Evolutionary conservation across 2,113 vertebrate species (phyloP).

Genomic region (Vulpes lagopus): DNA sequence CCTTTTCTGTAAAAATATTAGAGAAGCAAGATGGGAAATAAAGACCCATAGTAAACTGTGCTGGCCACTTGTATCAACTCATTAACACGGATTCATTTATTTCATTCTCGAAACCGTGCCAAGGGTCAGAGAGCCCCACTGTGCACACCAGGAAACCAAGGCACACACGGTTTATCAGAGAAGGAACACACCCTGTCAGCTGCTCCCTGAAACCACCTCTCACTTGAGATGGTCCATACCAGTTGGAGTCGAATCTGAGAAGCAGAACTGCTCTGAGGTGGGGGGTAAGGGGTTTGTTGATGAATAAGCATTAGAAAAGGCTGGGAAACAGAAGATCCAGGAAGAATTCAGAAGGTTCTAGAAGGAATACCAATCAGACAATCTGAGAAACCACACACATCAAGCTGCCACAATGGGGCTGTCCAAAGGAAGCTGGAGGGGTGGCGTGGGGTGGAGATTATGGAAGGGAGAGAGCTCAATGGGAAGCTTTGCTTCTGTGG

Average conservation of each 20-base stretch:
- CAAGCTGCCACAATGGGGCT: background rate
- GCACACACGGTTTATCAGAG: background rate
- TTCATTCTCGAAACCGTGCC: accelerated
- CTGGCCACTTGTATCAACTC: background rate
- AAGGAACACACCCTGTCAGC: accelerated
- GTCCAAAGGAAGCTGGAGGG: background rate
- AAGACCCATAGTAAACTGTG: accelerated
- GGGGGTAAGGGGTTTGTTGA: background rate
- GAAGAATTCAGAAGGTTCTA: too few species aligned
- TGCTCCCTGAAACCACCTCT: background rate
- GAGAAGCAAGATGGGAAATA: background rate
- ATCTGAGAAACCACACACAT: background rate
- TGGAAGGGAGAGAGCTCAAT: background rate
- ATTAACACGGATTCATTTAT: background rate
- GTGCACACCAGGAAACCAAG: background rate
- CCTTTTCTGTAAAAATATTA: background rate
- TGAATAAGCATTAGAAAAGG: too few species aligned
- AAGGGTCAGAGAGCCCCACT: background rate
- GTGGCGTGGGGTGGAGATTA: background rate
- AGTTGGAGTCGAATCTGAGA: background rate
- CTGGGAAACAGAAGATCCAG: background rate
- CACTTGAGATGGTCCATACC: background rate
- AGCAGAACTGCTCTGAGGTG: background rate
- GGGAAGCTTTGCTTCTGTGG: too few species aligned
- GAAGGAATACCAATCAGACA: background rate